These are phyloP conservation scores for Danionella cerebrum DNA, from an alignment of 2,113 vertebrate genomes.

Conservation along the genomic window DNA sequence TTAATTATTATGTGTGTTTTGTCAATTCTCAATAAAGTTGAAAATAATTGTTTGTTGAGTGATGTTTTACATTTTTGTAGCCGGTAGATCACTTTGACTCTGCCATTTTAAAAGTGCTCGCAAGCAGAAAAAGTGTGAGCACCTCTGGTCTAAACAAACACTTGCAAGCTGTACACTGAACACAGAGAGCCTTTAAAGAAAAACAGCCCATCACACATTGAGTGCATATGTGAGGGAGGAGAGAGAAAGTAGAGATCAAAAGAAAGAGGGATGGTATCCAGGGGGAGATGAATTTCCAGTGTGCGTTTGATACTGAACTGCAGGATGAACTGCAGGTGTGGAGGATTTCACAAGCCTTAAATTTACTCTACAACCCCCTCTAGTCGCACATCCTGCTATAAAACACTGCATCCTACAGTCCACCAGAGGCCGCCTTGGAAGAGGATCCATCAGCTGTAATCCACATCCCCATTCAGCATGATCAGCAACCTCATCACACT, in stretches of 20 bases:
- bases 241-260: background rate
- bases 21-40: too few relatives aligned
- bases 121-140: too few relatives aligned
- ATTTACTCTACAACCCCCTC: background rate
- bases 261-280: background rate
- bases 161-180: background rate
- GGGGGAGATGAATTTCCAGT: background rate
- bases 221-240: conserved; percentile 5
- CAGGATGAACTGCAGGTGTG: background rate
- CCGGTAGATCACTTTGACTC: too few relatives aligned
- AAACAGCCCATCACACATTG: background rate
- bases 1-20: too few relatives aligned
- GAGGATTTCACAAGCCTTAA: background rate
- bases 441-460: conserved; percentile 4
- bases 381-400: background rate
- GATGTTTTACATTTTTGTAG: too few relatives aligned
- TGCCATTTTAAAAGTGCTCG: too few relatives aligned
- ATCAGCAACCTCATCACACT: conserved; percentile 14
- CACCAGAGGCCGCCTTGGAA: background rate
- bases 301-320: background rate
- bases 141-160: too few relatives aligned
- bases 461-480: background rate
- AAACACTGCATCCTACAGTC: conserved; percentile 1
- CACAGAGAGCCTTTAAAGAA: background rate
- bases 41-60: too few relatives aligned